These are phyloP conservation scores for Halcyon leucocephala DNA, from an alignment of 2,797 vertebrate genomes.

Conservation along the genomic window DNA sequence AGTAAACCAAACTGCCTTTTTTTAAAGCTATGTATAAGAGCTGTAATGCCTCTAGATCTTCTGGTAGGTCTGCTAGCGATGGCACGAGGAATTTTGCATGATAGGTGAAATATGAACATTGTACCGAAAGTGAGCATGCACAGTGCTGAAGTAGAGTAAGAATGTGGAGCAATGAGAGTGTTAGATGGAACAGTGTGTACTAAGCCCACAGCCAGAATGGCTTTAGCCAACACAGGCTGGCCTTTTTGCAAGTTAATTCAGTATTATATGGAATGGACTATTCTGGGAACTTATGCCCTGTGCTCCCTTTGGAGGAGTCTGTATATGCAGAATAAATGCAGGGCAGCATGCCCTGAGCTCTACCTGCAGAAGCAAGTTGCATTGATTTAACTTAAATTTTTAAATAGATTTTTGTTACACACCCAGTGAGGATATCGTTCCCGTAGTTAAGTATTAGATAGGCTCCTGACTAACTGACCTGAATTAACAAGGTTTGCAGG, in stretches of 20 bases:
- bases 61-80: background rate
- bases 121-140: background rate
- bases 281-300: slow-evolving; percentile 1
- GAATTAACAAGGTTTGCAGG: background rate
- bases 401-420: background rate
- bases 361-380: background rate
- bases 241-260: background rate
- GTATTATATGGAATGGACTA: background rate
- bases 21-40: background rate
- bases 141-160: background rate
- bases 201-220: background rate
- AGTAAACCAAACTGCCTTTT: background rate
- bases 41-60: background rate
- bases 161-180: background rate
- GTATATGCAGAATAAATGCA: background rate
- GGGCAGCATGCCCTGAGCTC: slow-evolving; percentile 12
- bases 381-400: background rate
- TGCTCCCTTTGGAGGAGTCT: background rate
- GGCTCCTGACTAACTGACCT: background rate
- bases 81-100: background rate
- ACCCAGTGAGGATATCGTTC: background rate
- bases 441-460: background rate
- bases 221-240: background rate
- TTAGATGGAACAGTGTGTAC: background rate
- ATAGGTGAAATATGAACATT: background rate